These are phyloP conservation scores for Cheilinus undulatus DNA, from an alignment of 2,113 vertebrate genomes.

Conservation along the genomic window DNA sequence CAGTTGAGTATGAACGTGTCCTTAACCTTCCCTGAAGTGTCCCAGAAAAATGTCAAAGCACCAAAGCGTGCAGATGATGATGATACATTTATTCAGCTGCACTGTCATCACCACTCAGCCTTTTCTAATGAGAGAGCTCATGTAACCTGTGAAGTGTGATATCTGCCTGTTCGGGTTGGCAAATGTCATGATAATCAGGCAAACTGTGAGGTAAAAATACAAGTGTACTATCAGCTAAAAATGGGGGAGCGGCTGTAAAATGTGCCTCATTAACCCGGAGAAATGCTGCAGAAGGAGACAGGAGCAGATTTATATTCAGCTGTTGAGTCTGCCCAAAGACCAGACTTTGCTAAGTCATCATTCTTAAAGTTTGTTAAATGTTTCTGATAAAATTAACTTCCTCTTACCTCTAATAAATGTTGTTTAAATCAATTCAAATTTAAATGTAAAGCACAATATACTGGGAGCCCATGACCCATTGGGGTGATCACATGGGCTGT, in stretches of 20 bases:
- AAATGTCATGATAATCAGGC: slow-evolving; percentile 23
- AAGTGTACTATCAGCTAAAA: slow-evolving; percentile 4
- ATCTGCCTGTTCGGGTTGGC: neutral
- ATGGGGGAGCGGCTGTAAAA: slow-evolving; percentile 9
- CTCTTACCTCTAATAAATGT: neutral
- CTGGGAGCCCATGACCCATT: too few relatives aligned
- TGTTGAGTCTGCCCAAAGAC: slow-evolving; percentile 14
- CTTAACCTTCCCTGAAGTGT: slow-evolving; percentile 35
- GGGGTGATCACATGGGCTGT: too few relatives aligned
- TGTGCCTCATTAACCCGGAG: slow-evolving; percentile 19
- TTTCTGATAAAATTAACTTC: slow-evolving; percentile 1
- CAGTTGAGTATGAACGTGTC: slow-evolving; percentile 12
- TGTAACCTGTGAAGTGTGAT: slow-evolving; percentile 1
- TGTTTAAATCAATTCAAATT: neutral
- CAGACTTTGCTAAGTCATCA: slow-evolving; percentile 1
- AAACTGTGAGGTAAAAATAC: neutral
- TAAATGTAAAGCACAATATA: too few relatives aligned
- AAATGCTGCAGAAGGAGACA: slow-evolving; percentile 13
- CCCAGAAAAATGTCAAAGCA: slow-evolving; percentile 30
- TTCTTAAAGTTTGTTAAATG: slow-evolving; percentile 1
- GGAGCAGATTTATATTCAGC: slow-evolving; percentile 9
- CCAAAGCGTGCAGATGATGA: slow-evolving; percentile 23
- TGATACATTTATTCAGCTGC: slow-evolving; percentile 18
- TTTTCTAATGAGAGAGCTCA: slow-evolving; percentile 18
- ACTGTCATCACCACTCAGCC: slow-evolving; percentile 14